Percentiles rank a stretch among this genome's conserved stretches.
Evolutionary conservation across 2,113 vertebrate species (phyloP).

Genomic region (Phaethon lepturus): DNA sequence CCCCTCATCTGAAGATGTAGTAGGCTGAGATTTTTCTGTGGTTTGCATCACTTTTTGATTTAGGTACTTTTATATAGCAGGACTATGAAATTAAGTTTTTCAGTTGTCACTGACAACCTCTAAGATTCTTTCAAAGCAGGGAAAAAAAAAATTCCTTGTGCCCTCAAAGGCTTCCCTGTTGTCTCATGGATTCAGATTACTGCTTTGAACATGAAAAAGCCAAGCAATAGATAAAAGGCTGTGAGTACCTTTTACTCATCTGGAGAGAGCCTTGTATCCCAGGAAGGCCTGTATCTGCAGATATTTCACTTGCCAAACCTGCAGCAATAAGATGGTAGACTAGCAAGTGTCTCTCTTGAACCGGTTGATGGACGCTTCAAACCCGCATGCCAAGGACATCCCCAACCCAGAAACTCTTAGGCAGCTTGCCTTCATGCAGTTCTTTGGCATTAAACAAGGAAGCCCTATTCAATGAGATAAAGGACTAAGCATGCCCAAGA

Average conservation of each 20-base stretch:
- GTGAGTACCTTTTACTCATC: background rate
- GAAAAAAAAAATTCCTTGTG: background rate
- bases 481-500: background rate
- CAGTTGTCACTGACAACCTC: background rate
- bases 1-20: rapidly evolving
- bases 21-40: background rate
- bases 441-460: background rate
- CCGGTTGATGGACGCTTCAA: background rate
- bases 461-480: background rate
- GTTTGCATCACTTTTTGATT: background rate
- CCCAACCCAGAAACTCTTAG: no score
- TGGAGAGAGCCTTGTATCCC: background rate
- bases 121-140: background rate
- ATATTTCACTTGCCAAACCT: background rate
- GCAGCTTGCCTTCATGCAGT: no score
- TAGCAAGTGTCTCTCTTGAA: background rate
- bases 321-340: background rate
- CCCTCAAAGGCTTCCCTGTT: background rate
- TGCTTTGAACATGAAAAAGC: background rate
- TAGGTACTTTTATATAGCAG: background rate
- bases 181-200: background rate
- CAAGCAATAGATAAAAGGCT: background rate
- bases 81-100: background rate
- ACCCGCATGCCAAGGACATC: background rate
- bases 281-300: background rate